Percentiles rank a stretch among this genome's conserved stretches.
phyloP scores from a whole-genome alignment of 2,797 vertebrate genomes.

The Poeciliopsis turneri region DNA sequence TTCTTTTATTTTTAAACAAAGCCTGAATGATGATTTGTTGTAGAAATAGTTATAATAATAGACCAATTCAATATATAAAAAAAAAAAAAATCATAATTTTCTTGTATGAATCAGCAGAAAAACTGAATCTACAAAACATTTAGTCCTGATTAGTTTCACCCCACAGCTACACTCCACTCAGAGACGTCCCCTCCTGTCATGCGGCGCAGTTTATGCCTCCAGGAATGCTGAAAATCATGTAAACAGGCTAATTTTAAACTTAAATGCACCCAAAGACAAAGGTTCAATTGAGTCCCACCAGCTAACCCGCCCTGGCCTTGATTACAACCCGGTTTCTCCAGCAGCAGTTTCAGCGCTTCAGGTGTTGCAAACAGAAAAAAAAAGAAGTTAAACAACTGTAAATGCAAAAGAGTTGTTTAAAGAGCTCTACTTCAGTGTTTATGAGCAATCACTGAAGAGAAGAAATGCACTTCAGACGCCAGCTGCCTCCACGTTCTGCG shows the following conservation, averaged over 20 bases:
- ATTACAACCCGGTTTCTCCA: background rate
- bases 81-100: background rate
- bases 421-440: background rate
- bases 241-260: slow-evolving; percentile 68
- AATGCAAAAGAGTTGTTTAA: background rate
- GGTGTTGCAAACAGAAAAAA: too few relatives aligned
- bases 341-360: slow-evolving; percentile 3
- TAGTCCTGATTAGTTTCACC: slow-evolving; percentile 38
- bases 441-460: background rate
- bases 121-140: slow-evolving; percentile 17
- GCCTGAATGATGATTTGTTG: background rate
- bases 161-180: slow-evolving; percentile 6
- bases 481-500: background rate
- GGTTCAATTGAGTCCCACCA: slow-evolving; percentile 56
- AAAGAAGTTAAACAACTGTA: background rate
- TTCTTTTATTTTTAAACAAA: background rate
- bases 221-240: slow-evolving; percentile 69
- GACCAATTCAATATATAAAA: background rate
- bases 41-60: background rate
- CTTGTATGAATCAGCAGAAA: slow-evolving; percentile 18
- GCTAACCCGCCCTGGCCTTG: background rate
- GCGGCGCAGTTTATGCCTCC: slow-evolving; percentile 55
- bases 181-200: slow-evolving; percentile 48
- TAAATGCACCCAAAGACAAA: slow-evolving; percentile 57
- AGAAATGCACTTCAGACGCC: background rate